phyloP scores from a whole-genome alignment of 2,888 invertebrate genomes.

The Neoascia interrupta region DNA sequence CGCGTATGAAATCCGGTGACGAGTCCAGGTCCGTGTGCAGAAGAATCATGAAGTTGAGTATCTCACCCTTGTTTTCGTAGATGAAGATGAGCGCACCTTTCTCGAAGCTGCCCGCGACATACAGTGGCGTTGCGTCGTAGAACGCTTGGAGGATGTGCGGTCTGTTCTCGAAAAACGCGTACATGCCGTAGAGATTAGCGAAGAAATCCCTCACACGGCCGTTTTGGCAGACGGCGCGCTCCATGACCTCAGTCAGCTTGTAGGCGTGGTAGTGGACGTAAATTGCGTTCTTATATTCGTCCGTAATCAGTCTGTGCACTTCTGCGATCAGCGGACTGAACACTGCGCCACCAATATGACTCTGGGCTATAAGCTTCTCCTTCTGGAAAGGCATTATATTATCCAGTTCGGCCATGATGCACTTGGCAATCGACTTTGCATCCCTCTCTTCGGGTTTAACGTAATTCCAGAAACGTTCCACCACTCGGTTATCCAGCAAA shows the following conservation, averaged over 20 bases:
- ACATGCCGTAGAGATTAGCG: conserved; percentile 54
- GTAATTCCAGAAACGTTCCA: conserved; percentile 51
- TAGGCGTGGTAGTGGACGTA: conserved; percentile 61
- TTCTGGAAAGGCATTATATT: conserved; percentile 27
- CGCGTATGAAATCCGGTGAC: conserved; percentile 36
- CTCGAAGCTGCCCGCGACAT: conserved; percentile 48
- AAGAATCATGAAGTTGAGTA: conserved; percentile 54
- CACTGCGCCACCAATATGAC: conserved; percentile 49
- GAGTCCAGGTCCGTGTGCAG: conserved; percentile 51
- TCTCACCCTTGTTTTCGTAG: conserved; percentile 50
- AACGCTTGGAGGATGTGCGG: conserved; percentile 35
- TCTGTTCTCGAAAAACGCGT: conserved; percentile 40
- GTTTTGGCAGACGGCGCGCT: conserved; percentile 53
- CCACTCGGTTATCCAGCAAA: conserved; percentile 43
- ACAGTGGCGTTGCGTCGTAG: conserved; percentile 40
- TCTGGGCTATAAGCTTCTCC: conserved; percentile 54
- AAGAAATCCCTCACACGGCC: conserved; percentile 53
- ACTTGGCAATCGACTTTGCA: conserved; percentile 12
- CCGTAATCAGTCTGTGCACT: conserved; percentile 40
- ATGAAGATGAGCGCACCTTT: conserved; percentile 49
- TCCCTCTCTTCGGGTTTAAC: conserved; percentile 20
- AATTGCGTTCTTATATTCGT: conserved; percentile 48
- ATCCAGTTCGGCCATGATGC: conserved; percentile 26
- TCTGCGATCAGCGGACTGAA: conserved; percentile 48
- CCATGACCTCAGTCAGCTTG: conserved; percentile 46